Conservation (phyloP, 2,113 vertebrate species). For the Neomonachus schauinslandi region DNA sequence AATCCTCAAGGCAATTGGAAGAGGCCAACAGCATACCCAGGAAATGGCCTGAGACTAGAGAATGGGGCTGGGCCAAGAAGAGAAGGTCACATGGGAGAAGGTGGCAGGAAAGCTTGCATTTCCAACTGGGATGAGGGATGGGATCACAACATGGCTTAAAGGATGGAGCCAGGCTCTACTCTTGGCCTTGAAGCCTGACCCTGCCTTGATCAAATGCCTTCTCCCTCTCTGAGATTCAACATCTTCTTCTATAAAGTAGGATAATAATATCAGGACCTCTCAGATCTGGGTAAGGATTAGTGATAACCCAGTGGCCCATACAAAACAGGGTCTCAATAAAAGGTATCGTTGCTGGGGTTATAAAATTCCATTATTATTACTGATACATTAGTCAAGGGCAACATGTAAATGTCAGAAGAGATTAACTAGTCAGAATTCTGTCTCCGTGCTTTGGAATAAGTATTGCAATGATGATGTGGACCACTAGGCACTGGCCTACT, state of each 20-base stretch:
- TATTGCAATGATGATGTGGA: background rate
- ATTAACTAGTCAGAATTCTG: background rate
- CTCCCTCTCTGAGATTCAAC: background rate
- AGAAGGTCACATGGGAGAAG: accelerated
- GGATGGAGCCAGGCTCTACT: background rate
- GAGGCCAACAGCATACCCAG: background rate
- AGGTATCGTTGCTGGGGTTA: background rate
- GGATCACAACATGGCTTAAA: background rate
- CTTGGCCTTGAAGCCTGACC: background rate
- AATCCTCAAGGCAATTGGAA: background rate
- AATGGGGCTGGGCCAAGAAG: background rate
- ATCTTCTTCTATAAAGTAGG: background rate
- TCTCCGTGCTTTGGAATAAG: background rate
- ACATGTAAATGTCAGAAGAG: background rate
- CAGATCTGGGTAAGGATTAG: background rate
- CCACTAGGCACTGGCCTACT: background rate
- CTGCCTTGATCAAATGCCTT: background rate
- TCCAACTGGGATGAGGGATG: background rate
- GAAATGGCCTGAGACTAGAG: background rate
- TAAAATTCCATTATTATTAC: background rate
- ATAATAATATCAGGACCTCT: background rate
- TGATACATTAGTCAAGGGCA: background rate
- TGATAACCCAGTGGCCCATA: background rate
- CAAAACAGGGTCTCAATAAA: conserved; percentile 39
- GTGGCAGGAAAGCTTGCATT: background rate